A percentile compares a stretch with the other conserved stretches of the same genome.
Conservation (phyloP, 1,140 invertebrate genomes). For the Bombus difficillimus region DNA sequence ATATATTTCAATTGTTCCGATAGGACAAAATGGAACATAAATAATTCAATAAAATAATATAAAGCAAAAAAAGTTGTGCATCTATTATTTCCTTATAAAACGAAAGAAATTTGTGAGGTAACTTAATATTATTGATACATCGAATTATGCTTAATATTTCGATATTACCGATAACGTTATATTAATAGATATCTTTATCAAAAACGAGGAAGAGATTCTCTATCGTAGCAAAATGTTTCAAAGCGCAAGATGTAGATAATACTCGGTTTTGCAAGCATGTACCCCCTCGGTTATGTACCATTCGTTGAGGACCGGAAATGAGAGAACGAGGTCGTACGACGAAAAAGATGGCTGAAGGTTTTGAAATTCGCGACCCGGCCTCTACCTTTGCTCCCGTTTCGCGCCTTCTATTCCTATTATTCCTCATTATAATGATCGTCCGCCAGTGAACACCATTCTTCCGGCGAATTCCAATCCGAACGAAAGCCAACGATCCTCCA, state of each 20-base stretch:
- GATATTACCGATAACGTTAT: too few species aligned
- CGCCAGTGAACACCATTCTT: slow-evolving; percentile 36
- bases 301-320: slow-evolving; percentile 1
- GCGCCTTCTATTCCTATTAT: slow-evolving; percentile 46
- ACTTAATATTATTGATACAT: too few species aligned
- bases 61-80: too few species aligned
- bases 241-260: not conserved
- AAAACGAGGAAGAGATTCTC: not conserved
- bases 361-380: slow-evolving; percentile 10
- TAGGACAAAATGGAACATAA: too few species aligned
- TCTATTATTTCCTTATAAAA: too few species aligned
- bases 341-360: not conserved
- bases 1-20: too few species aligned
- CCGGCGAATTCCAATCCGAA: slow-evolving; percentile 36
- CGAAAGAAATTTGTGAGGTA: too few species aligned
- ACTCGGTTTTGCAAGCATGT: too few species aligned
- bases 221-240: not conserved
- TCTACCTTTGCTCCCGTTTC: slow-evolving; percentile 28
- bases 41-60: too few species aligned
- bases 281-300: too few species aligned
- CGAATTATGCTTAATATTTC: too few species aligned
- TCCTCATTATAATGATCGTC: slow-evolving; percentile 50
- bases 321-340: slow-evolving; percentile 7
- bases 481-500: slow-evolving; percentile 31
- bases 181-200: not conserved